Base-by-base conservation (phyloP, 2,797 vertebrate genomes). In the Rhynchonycteris naso region DNA sequence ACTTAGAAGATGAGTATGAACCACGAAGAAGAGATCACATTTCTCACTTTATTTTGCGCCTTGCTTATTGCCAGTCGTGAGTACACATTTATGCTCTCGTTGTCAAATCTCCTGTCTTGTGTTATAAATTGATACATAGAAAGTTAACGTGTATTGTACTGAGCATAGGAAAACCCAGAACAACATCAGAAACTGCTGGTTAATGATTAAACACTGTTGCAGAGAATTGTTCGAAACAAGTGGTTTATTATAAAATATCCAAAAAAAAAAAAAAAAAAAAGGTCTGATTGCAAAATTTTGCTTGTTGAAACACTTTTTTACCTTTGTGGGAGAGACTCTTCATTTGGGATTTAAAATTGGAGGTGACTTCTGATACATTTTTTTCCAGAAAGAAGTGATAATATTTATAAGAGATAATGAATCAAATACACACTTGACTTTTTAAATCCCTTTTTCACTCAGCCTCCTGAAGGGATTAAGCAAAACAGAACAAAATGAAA, bases 51-150 rank as follows among this genome's bases (percentile, higher is more conserved):
- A 99, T 99, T 97, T 98, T 99, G 18, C 99, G 99, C 56, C 99
- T 99, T 54, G 99, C 99, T 28, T 99, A 99, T 97, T 99, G 99
- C 96, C 99, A 99, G 97, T 99, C 99, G 99, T 99, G 98, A 99
- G 99, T 99, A 97, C 54, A 66, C 71, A 4, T 33, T 95, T 26
- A 30, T 24, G 68, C 26, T 76, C 7, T 82, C 21, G 4, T 0
- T 21, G n/a, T 87, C 18, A 38, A n/a, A 5, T 74, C 61, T 94
- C 76, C 22, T 75, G 22, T 88, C 6, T 75, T 91, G 66, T 28
- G 15, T 63, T 93, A 16, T 81, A 68, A 68, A 38, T 58, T 54
- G 52, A 72, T 83, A 28, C 11, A 21, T 24, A 13, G 22, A n/a
- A 78, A 85, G 14, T 26, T 90, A 75, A 59, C 7, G 1, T 56